Evolutionary conservation across 2,888 invertebrate species (phyloP), one percentile per base, ranked within the genome.

Genomic region (Drosophila birchii): DNA sequence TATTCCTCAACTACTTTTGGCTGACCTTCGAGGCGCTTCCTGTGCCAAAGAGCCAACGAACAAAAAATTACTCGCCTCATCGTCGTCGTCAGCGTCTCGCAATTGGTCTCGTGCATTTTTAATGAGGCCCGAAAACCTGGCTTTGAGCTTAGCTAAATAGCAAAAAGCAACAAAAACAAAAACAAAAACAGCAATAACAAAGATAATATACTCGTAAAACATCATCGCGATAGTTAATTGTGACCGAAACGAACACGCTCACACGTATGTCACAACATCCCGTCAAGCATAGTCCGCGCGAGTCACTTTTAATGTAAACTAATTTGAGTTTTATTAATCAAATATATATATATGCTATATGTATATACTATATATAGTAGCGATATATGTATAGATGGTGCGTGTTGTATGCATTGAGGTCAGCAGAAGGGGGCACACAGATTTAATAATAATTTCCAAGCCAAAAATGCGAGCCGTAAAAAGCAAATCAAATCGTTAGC

Each of bases 351-450:
- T 79, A 81, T 66, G 6, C 57, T 29, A 45, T 47, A 64, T 60
- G 23, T 74, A 81, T 63, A 18, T 62, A 36, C 75, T 8, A 76
- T 69, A 67, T 62, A 55, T 59, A 59, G n/a, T 16, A n/a, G 34
- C 26, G 36, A 23, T 34, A 12, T 43, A 12, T 26, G 5, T 11
- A 4, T 34, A 12, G 11, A 26, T 26, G n/a, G 26, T 47, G 45
- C 26, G 45, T 47, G 29, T 47, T 32, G 18, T 34, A 39, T 67
- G 68, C 68, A 84, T 83, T 80, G 78, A 83, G 80, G 80, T 83
- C 81, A 83, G 75, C 63, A 57, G 58, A 54, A 64, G 67, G 53
- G 38, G 59, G 59, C 55, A 55, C 60, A 34, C 41, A 60, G 70
- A 54, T 69, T 68, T 54, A 32, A 47, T 58, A 57, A 68, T 58